phyloP scores from a whole-genome alignment of 2,797 vertebrate genomes.

The Oreonectes daqikongensis region DNA sequence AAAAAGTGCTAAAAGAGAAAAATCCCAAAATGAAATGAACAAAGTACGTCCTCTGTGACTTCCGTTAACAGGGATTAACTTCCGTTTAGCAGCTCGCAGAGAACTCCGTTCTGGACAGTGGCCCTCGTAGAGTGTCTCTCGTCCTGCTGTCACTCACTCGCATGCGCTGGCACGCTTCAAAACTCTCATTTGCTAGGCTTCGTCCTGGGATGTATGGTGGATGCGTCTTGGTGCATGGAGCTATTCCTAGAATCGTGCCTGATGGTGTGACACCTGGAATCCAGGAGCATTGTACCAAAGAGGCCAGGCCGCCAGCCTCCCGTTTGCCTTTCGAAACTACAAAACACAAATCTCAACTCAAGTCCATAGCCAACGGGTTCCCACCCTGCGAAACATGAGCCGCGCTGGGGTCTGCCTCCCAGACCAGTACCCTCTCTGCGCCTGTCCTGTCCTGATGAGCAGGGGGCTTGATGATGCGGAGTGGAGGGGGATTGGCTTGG shows the following conservation, averaged over 20 bases:
- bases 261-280: constrained; percentile 68
- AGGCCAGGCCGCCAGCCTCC: constrained; percentile 56
- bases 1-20: constrained; percentile 34
- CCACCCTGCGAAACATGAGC: constrained; percentile 88
- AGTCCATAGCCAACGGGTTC: constrained; percentile 71
- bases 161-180: constrained; percentile 44
- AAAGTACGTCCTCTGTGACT: constrained; percentile 45
- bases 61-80: constrained; percentile 38
- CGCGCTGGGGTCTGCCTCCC: constrained; percentile 78
- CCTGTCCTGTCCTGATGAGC: constrained; percentile 79
- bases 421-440: constrained; percentile 74
- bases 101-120: constrained; percentile 30
- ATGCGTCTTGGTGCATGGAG: constrained; percentile 56
- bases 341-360: constrained; percentile 62
- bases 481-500: constrained; percentile 52
- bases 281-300: constrained; percentile 72
- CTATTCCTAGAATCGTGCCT: constrained; percentile 72
- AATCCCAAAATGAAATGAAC: constrained; percentile 26
- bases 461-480: constrained; percentile 64
- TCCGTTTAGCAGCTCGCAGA: constrained; percentile 45
- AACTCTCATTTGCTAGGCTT: constrained; percentile 54
- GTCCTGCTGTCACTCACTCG: constrained; percentile 36
- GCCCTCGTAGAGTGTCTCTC: constrained; percentile 31
- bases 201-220: constrained; percentile 64
- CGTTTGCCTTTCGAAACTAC: constrained; percentile 65